These are phyloP conservation scores for Rhinoraja longicauda DNA, from an alignment of 2,797 vertebrate species.

Conservation along the genomic window DNA sequence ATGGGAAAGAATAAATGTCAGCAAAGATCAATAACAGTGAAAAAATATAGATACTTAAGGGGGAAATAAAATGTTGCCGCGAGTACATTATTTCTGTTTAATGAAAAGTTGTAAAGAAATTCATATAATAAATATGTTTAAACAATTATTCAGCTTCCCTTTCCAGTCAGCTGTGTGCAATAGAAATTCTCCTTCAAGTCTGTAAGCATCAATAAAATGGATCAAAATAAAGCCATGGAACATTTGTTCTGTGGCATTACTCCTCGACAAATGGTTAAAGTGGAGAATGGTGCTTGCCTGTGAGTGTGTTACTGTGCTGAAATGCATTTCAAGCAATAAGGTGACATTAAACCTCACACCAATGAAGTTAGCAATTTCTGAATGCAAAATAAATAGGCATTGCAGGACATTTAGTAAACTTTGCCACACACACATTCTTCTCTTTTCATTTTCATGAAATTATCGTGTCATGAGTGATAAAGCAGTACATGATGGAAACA, in stretches of 20 bases:
- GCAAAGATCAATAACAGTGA: slow-evolving; percentile 32
- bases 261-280: slow-evolving; percentile 10
- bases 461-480: too few relatives aligned
- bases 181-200: slow-evolving; percentile 31
- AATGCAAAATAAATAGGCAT: background rate
- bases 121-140: slow-evolving; percentile 32
- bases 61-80: slow-evolving; percentile 22
- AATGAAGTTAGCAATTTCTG: background rate
- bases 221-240: slow-evolving; percentile 27
- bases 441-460: background rate
- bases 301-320: background rate
- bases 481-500: too few relatives aligned
- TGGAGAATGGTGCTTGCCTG: background rate
- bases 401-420: background rate
- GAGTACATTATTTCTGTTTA: slow-evolving; percentile 31
- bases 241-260: slow-evolving; percentile 24
- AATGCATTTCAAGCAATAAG: background rate
- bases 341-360: background rate
- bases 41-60: slow-evolving; percentile 27
- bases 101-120: slow-evolving; percentile 33
- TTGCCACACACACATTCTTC: background rate
- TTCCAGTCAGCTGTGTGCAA: background rate
- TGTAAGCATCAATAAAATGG: slow-evolving; percentile 9
- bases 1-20: slow-evolving; percentile 30
- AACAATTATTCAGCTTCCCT: background rate